phyloP scores from a whole-genome alignment of 2,888 invertebrate species.

The Adelphocoris suturalis region DNA sequence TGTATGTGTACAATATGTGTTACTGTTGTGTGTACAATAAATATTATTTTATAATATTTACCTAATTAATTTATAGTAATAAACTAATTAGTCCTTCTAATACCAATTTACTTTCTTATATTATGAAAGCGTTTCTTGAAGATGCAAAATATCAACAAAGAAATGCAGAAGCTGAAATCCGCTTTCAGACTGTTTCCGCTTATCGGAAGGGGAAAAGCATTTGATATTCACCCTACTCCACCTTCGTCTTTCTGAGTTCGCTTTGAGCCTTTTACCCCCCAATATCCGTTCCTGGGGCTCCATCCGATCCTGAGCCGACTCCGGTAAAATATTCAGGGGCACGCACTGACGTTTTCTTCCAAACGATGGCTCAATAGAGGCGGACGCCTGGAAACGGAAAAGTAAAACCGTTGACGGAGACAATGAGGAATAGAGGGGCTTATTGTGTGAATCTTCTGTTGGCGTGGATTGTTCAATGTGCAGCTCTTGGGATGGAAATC shows the following conservation, averaged over 20 bases:
- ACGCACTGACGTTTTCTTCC: neutral
- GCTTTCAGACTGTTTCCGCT: neutral
- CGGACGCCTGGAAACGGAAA: neutral
- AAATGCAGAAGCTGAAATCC: too few species aligned
- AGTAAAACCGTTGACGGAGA: neutral
- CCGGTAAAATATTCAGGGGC: constrained; percentile 5
- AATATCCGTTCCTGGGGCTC: neutral
- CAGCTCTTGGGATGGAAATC: too few species aligned
- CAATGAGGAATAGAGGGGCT: neutral
- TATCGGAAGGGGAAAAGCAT: neutral
- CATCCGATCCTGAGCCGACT: neutral
- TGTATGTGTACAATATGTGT: too few species aligned
- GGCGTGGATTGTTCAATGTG: neutral
- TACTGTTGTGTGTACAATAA: too few species aligned
- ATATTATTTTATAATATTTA: too few species aligned
- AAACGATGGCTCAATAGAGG: neutral
- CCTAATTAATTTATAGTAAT: too few species aligned
- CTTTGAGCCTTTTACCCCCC: constrained; percentile 19
- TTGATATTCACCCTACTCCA: neutral
- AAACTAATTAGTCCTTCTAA: too few species aligned
- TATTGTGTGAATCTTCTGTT: neutral
- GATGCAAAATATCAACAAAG: too few species aligned
- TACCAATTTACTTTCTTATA: too few species aligned
- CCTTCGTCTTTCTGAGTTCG: neutral
- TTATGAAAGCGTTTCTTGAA: too few species aligned